Evolutionary conservation across 1,140 invertebrate genomes (phyloP).

Genomic region (Schlechtendalia chinensis): DNA sequence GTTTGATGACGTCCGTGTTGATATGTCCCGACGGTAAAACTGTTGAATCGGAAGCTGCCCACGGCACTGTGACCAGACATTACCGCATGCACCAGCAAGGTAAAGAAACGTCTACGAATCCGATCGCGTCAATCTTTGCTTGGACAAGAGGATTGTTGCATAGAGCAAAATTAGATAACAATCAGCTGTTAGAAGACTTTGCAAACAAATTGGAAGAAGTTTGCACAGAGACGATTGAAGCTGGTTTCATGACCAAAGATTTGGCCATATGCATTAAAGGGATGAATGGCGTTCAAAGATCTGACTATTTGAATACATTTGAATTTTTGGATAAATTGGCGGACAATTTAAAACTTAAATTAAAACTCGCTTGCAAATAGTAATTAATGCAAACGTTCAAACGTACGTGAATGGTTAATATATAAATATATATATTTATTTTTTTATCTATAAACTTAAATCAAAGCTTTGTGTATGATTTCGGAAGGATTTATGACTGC

Average conservation of each 20-base stretch:
- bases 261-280: conserved; percentile 97
- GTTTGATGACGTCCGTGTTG: conserved; percentile 94
- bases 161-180: conserved; percentile 89
- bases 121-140: conserved; percentile 98
- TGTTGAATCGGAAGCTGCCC: conserved; percentile 95
- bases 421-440: too few species aligned
- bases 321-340: conserved; percentile 95
- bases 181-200: conserved; percentile 73
- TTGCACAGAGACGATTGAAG: conserved; percentile 91
- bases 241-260: conserved; percentile 97
- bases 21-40: conserved; percentile 95
- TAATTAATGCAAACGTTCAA: conserved; percentile 16
- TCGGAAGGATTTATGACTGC: neutral
- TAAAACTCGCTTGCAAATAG: conserved; percentile 54
- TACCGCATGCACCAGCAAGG: conserved; percentile 91
- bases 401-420: neutral
- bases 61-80: conserved; percentile 95
- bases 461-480: neutral
- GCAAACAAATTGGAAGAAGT: conserved; percentile 82
- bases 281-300: conserved; percentile 74
- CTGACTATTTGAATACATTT: conserved; percentile 95
- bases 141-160: conserved; percentile 92
- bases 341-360: conserved; percentile 80
- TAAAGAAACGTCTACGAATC: conserved; percentile 96
- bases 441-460: too few species aligned